Percentiles rank a stretch among this genome's conserved stretches.
Evolutionary conservation across 2,888 invertebrate genomes (phyloP).

Genomic region (Tillus elongatus): DNA sequence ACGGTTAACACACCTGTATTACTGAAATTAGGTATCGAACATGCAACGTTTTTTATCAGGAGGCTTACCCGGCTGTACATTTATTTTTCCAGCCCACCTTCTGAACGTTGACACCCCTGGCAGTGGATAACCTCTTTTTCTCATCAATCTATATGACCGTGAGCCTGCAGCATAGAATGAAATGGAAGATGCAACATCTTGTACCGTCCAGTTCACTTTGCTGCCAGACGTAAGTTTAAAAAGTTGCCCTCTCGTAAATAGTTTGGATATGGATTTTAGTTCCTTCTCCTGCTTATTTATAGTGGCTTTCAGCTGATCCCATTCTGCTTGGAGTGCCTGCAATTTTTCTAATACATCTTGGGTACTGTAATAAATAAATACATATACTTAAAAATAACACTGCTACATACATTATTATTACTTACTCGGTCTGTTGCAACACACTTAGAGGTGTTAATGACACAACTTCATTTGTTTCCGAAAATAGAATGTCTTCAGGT

Average conservation of each 20-base stretch:
- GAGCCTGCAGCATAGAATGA: constrained; percentile 9
- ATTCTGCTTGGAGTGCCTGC: too few species aligned
- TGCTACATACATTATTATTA: too few species aligned
- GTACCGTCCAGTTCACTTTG: constrained; percentile 7
- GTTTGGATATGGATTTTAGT: constrained; percentile 3
- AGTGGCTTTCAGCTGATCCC: too few species aligned
- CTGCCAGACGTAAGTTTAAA: constrained; percentile 8
- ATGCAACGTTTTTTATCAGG: constrained; percentile 4
- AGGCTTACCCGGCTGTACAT: constrained; percentile 14
- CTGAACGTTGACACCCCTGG: constrained; percentile 12
- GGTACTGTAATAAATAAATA: too few species aligned
- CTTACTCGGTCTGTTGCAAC: too few species aligned
- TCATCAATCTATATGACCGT: constrained; percentile 6
- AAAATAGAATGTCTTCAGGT: too few species aligned
- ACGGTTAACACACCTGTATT: too few species aligned
- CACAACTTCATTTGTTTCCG: too few species aligned
- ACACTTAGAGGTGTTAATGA: too few species aligned
- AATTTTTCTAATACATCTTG: too few species aligned
- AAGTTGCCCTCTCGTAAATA: constrained; percentile 12
- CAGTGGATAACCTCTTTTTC: constrained; percentile 4
- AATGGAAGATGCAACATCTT: constrained; percentile 4
- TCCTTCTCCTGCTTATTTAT: constrained; percentile 3
- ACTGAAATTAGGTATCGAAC: constrained; percentile 3
- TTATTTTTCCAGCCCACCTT: constrained; percentile 15
- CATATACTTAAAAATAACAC: too few species aligned